These are phyloP conservation scores for Atopsyche davidsoni DNA, from an alignment of 1,140 invertebrate species.

Conservation along the genomic window DNA sequence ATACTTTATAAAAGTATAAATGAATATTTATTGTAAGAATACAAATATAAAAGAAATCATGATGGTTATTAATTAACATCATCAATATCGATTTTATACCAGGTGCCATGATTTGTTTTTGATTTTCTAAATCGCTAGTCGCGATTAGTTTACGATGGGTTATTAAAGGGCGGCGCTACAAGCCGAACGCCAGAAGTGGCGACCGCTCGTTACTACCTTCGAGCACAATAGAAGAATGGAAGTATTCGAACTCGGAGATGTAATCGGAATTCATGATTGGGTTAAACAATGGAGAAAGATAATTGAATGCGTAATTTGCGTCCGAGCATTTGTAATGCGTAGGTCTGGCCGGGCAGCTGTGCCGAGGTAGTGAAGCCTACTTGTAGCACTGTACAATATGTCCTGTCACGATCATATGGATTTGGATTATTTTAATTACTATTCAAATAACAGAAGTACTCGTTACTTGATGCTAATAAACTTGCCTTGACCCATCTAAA, in stretches of 20 bases:
- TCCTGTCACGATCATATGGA: background rate
- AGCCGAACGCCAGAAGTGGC: too few species aligned
- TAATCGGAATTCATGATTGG: slow-evolving; percentile 24
- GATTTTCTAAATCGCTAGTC: too few species aligned
- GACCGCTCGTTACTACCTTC: background rate
- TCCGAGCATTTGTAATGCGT: slow-evolving; percentile 9
- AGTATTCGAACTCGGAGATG: slow-evolving; percentile 9
- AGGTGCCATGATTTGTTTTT: too few species aligned
- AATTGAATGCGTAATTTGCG: slow-evolving; percentile 21
- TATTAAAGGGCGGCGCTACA: too few species aligned
- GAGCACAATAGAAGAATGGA: slow-evolving; percentile 14
- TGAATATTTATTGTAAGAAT: background rate
- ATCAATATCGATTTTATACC: too few species aligned
- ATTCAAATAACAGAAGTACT: background rate
- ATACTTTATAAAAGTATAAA: background rate
- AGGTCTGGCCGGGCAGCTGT: slow-evolving; percentile 8
- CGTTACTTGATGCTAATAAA: background rate
- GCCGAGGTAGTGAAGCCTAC: background rate
- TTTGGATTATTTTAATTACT: background rate
- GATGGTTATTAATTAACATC: background rate
- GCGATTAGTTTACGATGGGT: too few species aligned
- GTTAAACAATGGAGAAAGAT: slow-evolving; percentile 24
- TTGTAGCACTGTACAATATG: background rate
- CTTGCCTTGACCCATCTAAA: background rate
- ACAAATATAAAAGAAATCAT: background rate